Percentiles rank a stretch among this genome's conserved stretches.
phyloP scores from a whole-genome alignment of 2,888 invertebrate genomes.

The Pseudanteris insignis region DNA sequence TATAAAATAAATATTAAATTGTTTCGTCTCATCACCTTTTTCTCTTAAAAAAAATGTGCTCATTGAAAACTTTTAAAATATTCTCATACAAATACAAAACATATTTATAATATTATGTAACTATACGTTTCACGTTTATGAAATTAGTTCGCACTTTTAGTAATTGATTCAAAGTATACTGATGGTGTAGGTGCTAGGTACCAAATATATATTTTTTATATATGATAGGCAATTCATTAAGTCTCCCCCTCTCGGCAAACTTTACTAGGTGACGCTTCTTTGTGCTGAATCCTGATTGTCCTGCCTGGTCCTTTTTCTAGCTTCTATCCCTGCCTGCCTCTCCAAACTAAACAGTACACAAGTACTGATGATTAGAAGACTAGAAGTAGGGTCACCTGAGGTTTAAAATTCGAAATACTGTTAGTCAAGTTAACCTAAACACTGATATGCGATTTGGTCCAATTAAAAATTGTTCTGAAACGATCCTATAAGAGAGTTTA shows the following conservation, averaged over 20 bases:
- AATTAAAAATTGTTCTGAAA: conserved; percentile 43
- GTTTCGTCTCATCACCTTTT: not conserved
- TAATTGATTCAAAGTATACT: conserved; percentile 50
- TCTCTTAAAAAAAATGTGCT: conserved; percentile 7
- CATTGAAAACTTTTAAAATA: conserved; percentile 2
- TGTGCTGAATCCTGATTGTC: conserved; percentile 63
- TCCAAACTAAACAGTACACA: conserved; percentile 65
- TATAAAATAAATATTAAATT: conserved; percentile 25
- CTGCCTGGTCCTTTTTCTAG: conserved; percentile 58
- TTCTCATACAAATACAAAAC: conserved; percentile 8
- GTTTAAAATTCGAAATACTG: conserved; percentile 66
- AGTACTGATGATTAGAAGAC: conserved; percentile 66
- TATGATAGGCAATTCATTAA: conserved; percentile 52
- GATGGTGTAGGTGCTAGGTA: conserved; percentile 52
- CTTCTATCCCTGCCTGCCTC: conserved; percentile 66
- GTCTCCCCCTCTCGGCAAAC: conserved; percentile 59
- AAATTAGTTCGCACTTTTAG: conserved; percentile 21
- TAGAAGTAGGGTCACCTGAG: conserved; percentile 66
- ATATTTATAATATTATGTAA: not conserved
- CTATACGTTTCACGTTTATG: conserved; percentile 1
- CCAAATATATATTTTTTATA: conserved; percentile 38
- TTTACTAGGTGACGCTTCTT: conserved; percentile 59
- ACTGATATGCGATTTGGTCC: conserved; percentile 44
- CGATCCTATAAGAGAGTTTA: conserved; percentile 10
- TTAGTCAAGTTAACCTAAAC: conserved; percentile 55